Percentiles rank a stretch among this genome's conserved stretches.
These are phyloP conservation scores for Atlantisia rogersi DNA, from an alignment of 2,113 vertebrate species.

Conservation along the genomic window DNA sequence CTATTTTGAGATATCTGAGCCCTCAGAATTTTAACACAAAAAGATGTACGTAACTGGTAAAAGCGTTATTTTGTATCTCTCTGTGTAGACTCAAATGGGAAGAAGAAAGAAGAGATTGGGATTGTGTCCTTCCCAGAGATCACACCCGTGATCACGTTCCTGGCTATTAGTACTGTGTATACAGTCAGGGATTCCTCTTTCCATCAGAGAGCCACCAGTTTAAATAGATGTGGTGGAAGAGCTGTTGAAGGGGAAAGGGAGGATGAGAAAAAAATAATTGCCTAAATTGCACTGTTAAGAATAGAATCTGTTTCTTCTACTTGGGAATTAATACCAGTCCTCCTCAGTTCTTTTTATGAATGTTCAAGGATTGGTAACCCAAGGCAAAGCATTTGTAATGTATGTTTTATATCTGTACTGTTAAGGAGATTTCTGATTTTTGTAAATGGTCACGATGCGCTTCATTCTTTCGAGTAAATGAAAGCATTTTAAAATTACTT, in stretches of 20 bases:
- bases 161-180: neutral
- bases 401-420: neutral
- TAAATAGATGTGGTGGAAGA: neutral
- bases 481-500: neutral
- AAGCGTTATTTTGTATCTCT: neutral
- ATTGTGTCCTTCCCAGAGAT: neutral
- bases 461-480: conserved; percentile 11
- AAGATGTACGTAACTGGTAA: neutral
- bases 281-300: neutral
- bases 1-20: neutral
- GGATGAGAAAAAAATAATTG: neutral
- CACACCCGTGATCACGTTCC: neutral
- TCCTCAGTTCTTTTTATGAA: neutral
- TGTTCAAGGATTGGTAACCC: neutral
- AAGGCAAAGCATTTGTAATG: neutral
- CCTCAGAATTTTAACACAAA: neutral
- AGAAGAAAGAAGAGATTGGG: neutral
- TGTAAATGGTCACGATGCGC: neutral
- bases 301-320: neutral
- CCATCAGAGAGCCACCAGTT: neutral
- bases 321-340: neutral
- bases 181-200: neutral
- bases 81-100: neutral
- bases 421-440: neutral
- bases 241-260: neutral